Base-by-base conservation (phyloP, 1,140 invertebrate species). In the Schmidtea mediterranea region DNA sequence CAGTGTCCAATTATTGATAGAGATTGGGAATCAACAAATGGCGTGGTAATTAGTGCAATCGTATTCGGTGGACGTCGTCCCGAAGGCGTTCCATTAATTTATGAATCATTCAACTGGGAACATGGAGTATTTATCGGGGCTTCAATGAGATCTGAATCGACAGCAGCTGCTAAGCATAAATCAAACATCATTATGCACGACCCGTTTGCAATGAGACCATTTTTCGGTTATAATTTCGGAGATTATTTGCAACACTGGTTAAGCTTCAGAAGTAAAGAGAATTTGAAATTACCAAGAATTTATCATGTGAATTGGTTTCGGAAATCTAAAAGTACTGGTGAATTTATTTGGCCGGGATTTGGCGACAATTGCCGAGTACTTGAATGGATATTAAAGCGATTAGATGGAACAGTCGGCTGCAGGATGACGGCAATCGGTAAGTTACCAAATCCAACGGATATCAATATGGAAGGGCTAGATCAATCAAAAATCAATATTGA, bases 251-350 rank as follows among this genome's bases (percentile, higher is more conserved):
- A n/a, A n/a, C n/a, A n/a, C n/a, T n/a, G n/a, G n/a, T n/a, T n/a
- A n/a, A 77, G 87, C 49, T 89, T 84, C 73, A 80, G 86, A 56
- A 82, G 89, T 15, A 90, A 90, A 60, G 89, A 83, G 83, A 89
- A 87, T 18, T 22, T 40, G 9, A 39, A 49, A 24, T 66, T 92
- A 47, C 89, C 89, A 3, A 80, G 80, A 62, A 79, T 94, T 52
- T 95, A 87, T 74, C 84, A 92, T 58, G 86, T 95, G n/a, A n/a
- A n/a, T n/a, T n/a, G n/a, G n/a, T n/a, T n/a, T n/a, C n/a, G n/a
- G n/a, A n/a, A n/a, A n/a, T 22, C 95, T 59, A 71, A 82, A 52
- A 84, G 86, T 59, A 71, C 72, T 49, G 41, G 83, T 83, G 74
- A n/a, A n/a, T n/a, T n/a, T n/a, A n/a, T n/a, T n/a, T n/a, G n/a